These are phyloP conservation scores for Coptotermes formosanus DNA, from an alignment of 1,140 invertebrate species.

Conservation along the genomic window DNA sequence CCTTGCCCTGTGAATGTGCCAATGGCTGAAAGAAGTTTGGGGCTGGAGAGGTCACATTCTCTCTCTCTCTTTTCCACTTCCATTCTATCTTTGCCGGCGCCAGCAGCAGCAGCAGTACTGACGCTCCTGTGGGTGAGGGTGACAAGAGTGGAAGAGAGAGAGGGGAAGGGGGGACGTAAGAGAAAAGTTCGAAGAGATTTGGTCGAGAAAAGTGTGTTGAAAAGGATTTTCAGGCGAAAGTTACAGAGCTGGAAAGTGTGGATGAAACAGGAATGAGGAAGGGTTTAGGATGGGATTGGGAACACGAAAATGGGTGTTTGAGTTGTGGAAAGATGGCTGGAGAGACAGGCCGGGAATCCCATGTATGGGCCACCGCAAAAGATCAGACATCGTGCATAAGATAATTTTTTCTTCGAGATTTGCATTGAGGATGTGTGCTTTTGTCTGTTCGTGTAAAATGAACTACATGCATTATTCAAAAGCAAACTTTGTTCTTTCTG, in stretches of 20 bases:
- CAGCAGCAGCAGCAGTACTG: neutral
- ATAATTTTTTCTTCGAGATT: neutral
- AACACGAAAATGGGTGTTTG: neutral
- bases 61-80: neutral
- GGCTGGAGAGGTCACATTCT: neutral
- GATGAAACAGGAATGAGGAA: neutral
- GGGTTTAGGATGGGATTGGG: neutral
- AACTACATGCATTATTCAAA: slow-evolving; percentile 14
- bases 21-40: neutral
- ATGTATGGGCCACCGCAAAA: neutral
- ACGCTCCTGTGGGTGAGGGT: neutral
- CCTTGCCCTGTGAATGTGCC: neutral
- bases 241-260: slow-evolving; percentile 27
- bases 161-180: neutral
- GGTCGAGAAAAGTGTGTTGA: slow-evolving; percentile 9
- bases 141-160: neutral
- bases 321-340: neutral
- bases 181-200: slow-evolving; percentile 22
- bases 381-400: neutral
- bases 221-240: slow-evolving; percentile 27
- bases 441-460: neutral
- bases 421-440: neutral
- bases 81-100: neutral
- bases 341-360: neutral
- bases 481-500: neutral